A percentile compares a stretch with the other conserved stretches of the same genome.
These are phyloP conservation scores for Parelbella ahira DNA, from an alignment of 2,888 invertebrate species.

Conservation along the genomic window DNA sequence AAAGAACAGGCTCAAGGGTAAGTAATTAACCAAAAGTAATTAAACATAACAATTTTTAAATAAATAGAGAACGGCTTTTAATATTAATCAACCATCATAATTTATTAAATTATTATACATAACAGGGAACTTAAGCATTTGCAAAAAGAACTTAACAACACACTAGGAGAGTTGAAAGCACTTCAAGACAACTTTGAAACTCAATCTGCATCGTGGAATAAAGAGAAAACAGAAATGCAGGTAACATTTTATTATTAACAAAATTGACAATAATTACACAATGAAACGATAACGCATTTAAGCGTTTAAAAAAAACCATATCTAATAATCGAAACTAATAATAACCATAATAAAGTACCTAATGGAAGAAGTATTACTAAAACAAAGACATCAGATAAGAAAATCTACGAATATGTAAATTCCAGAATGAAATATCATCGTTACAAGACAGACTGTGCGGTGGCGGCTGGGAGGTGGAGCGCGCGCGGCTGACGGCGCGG, in stretches of 20 bases:
- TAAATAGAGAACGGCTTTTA: no score
- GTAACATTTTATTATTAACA: slow-evolving; percentile 48
- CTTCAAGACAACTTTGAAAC: slow-evolving; percentile 82
- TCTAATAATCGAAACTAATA: no score
- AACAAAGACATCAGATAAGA: no score
- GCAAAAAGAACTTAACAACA: slow-evolving; percentile 82
- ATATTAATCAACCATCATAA: no score
- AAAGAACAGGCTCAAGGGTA: slow-evolving; percentile 89
- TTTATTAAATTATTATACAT: no score
- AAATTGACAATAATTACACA: not conserved
- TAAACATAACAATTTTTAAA: no score
- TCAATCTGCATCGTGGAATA: slow-evolving; percentile 85
- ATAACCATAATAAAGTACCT: no score
- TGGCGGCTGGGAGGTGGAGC: slow-evolving; percentile 83
- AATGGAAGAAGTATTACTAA: no score
- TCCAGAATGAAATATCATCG: slow-evolving; percentile 61
- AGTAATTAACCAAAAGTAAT: slow-evolving; percentile 21
- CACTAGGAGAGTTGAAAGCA: slow-evolving; percentile 83
- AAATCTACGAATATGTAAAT: not conserved
- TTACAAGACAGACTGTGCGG: slow-evolving; percentile 75
- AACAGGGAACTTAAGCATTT: slow-evolving; percentile 83
- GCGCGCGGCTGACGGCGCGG: slow-evolving; percentile 83
- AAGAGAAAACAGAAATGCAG: slow-evolving; percentile 86
- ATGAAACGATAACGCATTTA: no score
- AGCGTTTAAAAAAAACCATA: no score